These are phyloP conservation scores for Pseudanteris insignis DNA, from an alignment of 2,888 invertebrate species.

Conservation along the genomic window DNA sequence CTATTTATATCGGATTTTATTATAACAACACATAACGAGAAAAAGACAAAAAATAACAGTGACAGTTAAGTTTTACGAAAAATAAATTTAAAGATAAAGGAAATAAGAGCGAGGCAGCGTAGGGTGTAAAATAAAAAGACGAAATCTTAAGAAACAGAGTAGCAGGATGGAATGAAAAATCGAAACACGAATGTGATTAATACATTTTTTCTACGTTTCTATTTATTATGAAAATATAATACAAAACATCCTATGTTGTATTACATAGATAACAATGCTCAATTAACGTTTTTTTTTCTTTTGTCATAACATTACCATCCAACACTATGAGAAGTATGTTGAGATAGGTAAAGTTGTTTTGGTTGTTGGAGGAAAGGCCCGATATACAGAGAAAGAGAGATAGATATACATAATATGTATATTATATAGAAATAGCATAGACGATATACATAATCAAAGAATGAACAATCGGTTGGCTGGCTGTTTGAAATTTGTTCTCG, in stretches of 20 bases:
- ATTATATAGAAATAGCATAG: slow-evolving; percentile 50
- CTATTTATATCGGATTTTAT: too few relatives aligned
- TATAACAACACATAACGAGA: too few relatives aligned
- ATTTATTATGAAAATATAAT: slow-evolving; percentile 70
- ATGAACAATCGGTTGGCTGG: slow-evolving; percentile 44
- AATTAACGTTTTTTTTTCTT: slow-evolving; percentile 62
- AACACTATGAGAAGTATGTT: slow-evolving; percentile 61
- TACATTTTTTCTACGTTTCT: slow-evolving; percentile 68
- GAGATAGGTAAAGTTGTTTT: slow-evolving; percentile 56
- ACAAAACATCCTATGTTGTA: slow-evolving; percentile 69
- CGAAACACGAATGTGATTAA: slow-evolving; percentile 53
- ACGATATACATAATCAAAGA: slow-evolving; percentile 54
- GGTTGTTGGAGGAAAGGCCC: slow-evolving; percentile 55
- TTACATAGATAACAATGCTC: slow-evolving; percentile 67
- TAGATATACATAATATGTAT: slow-evolving; percentile 41
- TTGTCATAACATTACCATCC: slow-evolving; percentile 61
- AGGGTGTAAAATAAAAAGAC: too few relatives aligned
- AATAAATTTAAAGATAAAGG: too few relatives aligned
- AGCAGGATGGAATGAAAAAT: not conserved
- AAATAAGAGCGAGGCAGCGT: too few relatives aligned
- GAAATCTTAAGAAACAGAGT: not conserved
- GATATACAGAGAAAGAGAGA: slow-evolving; percentile 56
- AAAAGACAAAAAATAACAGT: too few relatives aligned
- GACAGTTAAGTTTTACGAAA: too few relatives aligned
- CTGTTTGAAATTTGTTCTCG: slow-evolving; percentile 1